Conservation (phyloP, 2,113 vertebrate genomes). For the Cavia porcellus region DNA sequence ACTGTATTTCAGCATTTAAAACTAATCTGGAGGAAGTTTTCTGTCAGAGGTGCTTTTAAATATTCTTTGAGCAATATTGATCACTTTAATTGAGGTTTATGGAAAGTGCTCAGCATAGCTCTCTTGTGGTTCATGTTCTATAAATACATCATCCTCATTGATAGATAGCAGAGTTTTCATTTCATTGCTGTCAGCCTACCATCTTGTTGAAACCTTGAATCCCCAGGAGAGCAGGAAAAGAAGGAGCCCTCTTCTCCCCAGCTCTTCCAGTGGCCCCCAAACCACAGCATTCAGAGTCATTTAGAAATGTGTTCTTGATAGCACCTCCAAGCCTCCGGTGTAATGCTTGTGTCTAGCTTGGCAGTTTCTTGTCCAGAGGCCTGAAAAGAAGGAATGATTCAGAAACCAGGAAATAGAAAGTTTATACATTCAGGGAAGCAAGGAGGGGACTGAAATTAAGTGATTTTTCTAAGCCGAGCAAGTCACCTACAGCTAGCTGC, state of each 20-base stretch:
- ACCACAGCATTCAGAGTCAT: neutral
- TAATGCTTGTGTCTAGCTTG: neutral
- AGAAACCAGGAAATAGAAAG: neutral
- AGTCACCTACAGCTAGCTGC: neutral
- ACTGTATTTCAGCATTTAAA: slow-evolving; percentile 78
- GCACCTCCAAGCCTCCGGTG: neutral
- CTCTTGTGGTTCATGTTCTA: slow-evolving; percentile 60
- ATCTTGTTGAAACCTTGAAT: slow-evolving; percentile 65
- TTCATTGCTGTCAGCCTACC: slow-evolving; percentile 21
- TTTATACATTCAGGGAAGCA: neutral
- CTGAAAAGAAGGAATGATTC: neutral
- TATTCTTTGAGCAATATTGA: slow-evolving; percentile 77
- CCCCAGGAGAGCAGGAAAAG: neutral
- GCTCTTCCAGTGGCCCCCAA: neutral
- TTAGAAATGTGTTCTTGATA: neutral
- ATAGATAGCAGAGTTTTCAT: slow-evolving; percentile 60
- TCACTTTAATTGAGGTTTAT: slow-evolving; percentile 83
- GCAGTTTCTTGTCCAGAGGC: neutral
- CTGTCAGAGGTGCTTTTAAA: slow-evolving; percentile 77
- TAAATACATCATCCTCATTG: slow-evolving; percentile 76
- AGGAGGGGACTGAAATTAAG: neutral
- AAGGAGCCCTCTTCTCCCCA: slow-evolving; percentile 27
- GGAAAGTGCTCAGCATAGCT: slow-evolving; percentile 73
- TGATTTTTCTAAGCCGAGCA: slow-evolving; percentile 30
- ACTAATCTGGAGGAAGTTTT: slow-evolving; percentile 80